A percentile compares a stretch with the other conserved stretches of the same genome.
Conservation (phyloP, 1,140 invertebrate species). For the Colletes gigas region DNA sequence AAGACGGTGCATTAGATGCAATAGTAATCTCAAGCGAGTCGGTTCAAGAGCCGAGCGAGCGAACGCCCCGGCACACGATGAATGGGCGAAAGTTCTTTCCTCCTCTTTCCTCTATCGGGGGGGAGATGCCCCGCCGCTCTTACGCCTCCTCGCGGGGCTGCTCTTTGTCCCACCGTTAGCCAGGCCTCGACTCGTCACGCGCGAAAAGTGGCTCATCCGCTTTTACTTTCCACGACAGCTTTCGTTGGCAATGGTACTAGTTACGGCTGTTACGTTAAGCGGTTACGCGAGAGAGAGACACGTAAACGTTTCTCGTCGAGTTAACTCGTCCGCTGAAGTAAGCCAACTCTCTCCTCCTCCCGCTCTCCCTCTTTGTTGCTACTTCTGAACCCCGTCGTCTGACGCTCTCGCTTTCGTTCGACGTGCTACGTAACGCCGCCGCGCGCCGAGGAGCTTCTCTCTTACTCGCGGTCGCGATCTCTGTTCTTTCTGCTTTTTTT, state of each 20-base stretch:
- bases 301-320: slow-evolving; percentile 36
- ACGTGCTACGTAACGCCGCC: not conserved
- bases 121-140: not conserved
- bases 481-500: too few relatives aligned
- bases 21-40: slow-evolving; percentile 37
- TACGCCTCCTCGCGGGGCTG: slow-evolving; percentile 24
- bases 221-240: slow-evolving; percentile 77
- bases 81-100: slow-evolving; percentile 63
- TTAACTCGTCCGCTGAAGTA: slow-evolving; percentile 42
- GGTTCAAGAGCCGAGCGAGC: slow-evolving; percentile 22
- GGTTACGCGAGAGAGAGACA: slow-evolving; percentile 61
- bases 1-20: slow-evolving; percentile 18
- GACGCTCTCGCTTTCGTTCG: slow-evolving; percentile 50
- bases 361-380: not conserved
- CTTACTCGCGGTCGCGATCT: not conserved
- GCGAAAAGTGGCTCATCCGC: slow-evolving; percentile 73
- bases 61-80: slow-evolving; percentile 34
- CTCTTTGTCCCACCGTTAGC: slow-evolving; percentile 18
- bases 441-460: not conserved
- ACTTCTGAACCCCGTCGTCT: slow-evolving; percentile 17
- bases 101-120: slow-evolving; percentile 37
- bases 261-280: slow-evolving; percentile 77
- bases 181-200: slow-evolving; percentile 32
- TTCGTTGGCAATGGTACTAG: slow-evolving; percentile 80
- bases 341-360: slow-evolving; percentile 42